Conservation (phyloP, 1,140 invertebrate species). For the Plectrocnemia conspersa region DNA sequence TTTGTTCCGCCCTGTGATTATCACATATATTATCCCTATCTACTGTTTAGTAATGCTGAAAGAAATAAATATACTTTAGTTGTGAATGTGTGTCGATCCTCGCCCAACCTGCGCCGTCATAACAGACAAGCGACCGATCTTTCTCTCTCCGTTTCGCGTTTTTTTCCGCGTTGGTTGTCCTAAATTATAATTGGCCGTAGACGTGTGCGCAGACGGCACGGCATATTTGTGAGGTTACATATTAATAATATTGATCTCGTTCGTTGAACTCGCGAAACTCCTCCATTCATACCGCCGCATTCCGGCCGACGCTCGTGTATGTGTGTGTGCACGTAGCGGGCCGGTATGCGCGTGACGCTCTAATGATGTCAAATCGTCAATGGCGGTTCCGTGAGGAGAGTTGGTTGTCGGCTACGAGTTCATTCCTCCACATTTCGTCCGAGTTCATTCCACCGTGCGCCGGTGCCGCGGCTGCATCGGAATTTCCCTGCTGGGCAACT, state of each 20-base stretch:
- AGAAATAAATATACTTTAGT: not conserved
- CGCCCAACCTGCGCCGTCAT: no score
- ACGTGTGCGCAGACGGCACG: constrained; percentile 18
- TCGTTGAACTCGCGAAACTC: constrained; percentile 22
- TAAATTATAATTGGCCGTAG: constrained; percentile 8
- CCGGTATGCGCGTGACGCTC: constrained; percentile 10
- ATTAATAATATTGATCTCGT: constrained; percentile 24
- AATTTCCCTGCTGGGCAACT: no score
- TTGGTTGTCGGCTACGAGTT: not conserved
- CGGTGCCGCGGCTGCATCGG: not conserved
- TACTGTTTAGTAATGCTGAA: no score
- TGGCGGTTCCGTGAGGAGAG: constrained; percentile 8
- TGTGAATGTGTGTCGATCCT: no score
- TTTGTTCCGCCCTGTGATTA: no score
- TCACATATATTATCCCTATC: no score
- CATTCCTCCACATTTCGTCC: constrained; percentile 4
- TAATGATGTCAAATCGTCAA: constrained; percentile 18
- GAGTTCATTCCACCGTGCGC: constrained; percentile 8
- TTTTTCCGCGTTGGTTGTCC: constrained; percentile 1
- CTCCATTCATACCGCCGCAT: constrained; percentile 25
- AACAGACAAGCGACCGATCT: not conserved
- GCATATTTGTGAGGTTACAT: constrained; percentile 23
- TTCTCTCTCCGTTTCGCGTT: constrained; percentile 5
- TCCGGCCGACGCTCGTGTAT: constrained; percentile 1
- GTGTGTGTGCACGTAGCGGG: constrained; percentile 10